Evolutionary conservation across 35 echinoderm and acorn worm genomes (phyloP).

Genomic region (Lytechinus variegatus): DNA sequence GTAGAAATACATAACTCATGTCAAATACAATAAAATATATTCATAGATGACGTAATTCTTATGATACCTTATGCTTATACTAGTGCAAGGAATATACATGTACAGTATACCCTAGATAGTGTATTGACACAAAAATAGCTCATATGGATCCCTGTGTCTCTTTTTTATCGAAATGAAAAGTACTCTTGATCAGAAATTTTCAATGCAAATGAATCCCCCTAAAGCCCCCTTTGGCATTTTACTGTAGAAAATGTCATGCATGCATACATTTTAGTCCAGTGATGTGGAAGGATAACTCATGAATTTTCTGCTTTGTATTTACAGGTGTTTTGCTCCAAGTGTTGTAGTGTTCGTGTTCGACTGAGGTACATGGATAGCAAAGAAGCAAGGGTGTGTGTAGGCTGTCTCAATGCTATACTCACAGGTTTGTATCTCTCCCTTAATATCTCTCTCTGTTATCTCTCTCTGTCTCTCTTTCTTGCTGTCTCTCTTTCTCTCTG

Average conservation of each 20-base stretch:
- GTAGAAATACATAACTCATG: no score
- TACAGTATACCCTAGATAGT: no score
- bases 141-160: no score
- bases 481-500: no score
- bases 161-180: no score
- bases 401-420: conserved; percentile 89
- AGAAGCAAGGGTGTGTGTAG: conserved; percentile 89
- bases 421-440: conserved; percentile 62
- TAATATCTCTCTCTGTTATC: neutral
- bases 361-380: conserved; percentile 98
- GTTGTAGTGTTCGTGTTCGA: conserved; percentile 78
- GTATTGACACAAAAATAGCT: no score
- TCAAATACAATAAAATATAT: no score
- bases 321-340: conserved; percentile 96
- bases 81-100: no score
- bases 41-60: no score
- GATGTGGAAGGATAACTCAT: neutral
- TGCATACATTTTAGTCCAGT: neutral
- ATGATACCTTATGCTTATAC: no score
- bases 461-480: no score
- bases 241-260: neutral
- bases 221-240: neutral
- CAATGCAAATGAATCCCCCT: neutral
- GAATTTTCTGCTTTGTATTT: neutral
- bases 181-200: no score